Percentiles rank a stretch among this genome's conserved stretches.
These are phyloP conservation scores for Volucella zonaria DNA, from an alignment of 2,888 invertebrate species.

Conservation along the genomic window DNA sequence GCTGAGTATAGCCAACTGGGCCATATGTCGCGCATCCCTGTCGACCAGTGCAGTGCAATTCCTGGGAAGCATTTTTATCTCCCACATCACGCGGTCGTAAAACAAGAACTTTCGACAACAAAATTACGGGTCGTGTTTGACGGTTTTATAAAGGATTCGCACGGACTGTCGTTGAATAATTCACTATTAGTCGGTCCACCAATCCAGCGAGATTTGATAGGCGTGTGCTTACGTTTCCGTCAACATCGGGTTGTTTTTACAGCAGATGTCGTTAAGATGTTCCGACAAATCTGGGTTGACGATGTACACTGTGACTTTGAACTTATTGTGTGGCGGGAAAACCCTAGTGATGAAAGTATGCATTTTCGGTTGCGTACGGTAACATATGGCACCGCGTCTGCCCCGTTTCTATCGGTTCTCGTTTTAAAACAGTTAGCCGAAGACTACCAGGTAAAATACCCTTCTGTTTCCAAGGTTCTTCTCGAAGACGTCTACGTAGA, in stretches of 20 bases:
- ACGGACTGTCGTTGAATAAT: constrained; percentile 14
- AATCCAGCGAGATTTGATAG: constrained; percentile 24
- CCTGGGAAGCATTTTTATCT: constrained; percentile 50
- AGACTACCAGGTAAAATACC: constrained; percentile 29
- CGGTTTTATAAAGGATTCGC: constrained; percentile 27
- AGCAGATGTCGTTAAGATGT: constrained; percentile 41
- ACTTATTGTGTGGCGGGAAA: constrained; percentile 65
- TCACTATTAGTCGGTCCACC: neutral
- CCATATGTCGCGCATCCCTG: constrained; percentile 58
- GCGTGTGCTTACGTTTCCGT: neutral
- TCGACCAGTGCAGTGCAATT: constrained; percentile 32
- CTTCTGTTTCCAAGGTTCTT: neutral
- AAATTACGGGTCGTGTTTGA: constrained; percentile 68
- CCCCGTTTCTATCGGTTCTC: constrained; percentile 58
- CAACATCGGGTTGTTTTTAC: constrained; percentile 1
- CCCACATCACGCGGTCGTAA: constrained; percentile 67
- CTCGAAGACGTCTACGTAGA: constrained; percentile 15
- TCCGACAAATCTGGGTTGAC: constrained; percentile 61
- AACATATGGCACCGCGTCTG: constrained; percentile 64
- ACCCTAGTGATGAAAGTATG: constrained; percentile 20
- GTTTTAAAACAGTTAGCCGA: constrained; percentile 51
- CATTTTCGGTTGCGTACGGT: constrained; percentile 66
- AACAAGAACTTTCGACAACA: constrained; percentile 60
- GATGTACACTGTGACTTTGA: constrained; percentile 63
- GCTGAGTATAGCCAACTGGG: constrained; percentile 55